Percentiles rank a stretch among this genome's conserved stretches.
Conservation (phyloP, 1,140 invertebrate genomes). For the Centruroides vittatus region DNA sequence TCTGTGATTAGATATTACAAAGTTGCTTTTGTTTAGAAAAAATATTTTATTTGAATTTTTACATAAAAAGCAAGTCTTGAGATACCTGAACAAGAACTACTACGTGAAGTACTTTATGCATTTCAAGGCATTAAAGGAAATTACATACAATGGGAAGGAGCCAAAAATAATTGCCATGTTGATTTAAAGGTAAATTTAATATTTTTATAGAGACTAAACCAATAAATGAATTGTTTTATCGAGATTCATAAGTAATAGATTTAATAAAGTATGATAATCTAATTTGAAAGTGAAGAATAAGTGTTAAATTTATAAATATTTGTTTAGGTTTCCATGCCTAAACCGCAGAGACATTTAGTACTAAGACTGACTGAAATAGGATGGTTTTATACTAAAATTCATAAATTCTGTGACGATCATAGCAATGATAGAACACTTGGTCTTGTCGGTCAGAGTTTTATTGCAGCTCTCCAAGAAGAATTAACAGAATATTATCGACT, state of each 20-base stretch:
- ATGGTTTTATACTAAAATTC: constrained; percentile 65
- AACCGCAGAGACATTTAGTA: constrained; percentile 36
- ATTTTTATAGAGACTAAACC: too few relatives aligned
- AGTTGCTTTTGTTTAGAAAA: too few relatives aligned
- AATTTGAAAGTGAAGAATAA: too few relatives aligned
- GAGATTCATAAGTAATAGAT: too few relatives aligned
- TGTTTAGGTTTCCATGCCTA: constrained; percentile 29
- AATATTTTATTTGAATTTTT: too few relatives aligned
- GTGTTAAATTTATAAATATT: constrained; percentile 1
- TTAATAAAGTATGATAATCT: constrained; percentile 5
- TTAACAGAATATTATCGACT: constrained; percentile 74
- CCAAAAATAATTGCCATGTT: constrained; percentile 46
- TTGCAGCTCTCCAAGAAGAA: constrained; percentile 67
- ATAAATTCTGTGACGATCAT: constrained; percentile 45
- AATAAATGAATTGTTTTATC: too few relatives aligned
- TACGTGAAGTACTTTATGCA: constrained; percentile 62
- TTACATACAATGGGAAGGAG: constrained; percentile 48
- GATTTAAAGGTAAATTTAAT: constrained; percentile 34
- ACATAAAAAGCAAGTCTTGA: constrained; percentile 17
- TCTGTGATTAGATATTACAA: too few relatives aligned
- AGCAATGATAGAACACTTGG: constrained; percentile 39
- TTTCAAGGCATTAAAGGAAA: constrained; percentile 69
- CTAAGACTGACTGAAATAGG: constrained; percentile 67
- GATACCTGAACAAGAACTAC: constrained; percentile 36
- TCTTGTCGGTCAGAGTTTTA: constrained; percentile 68